Conservation (phyloP, 2,797 vertebrate species). For the Rhodeus uyekii region DNA sequence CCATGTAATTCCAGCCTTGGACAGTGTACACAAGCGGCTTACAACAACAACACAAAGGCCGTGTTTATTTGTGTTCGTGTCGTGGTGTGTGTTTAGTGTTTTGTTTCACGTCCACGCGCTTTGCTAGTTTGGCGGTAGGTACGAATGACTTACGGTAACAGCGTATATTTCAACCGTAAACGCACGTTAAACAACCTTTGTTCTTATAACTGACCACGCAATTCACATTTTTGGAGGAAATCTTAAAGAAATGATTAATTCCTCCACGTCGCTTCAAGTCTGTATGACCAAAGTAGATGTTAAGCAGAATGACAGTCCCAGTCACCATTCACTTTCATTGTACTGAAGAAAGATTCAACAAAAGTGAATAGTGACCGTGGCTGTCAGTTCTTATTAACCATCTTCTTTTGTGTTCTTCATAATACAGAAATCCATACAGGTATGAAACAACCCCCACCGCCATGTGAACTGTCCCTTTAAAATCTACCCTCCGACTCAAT, state of each 20-base stretch:
- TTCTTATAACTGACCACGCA: not conserved
- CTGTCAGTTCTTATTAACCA: not conserved
- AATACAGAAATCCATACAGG: not conserved
- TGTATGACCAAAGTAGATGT: not conserved
- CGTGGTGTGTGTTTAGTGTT: conserved; percentile 45
- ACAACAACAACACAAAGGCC: conserved; percentile 47
- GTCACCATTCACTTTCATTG: not conserved
- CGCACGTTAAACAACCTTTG: not conserved
- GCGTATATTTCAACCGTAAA: not conserved
- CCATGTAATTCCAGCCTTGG: conserved; percentile 49
- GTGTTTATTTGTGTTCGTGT: conserved; percentile 58
- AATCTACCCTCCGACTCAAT: conserved; percentile 46
- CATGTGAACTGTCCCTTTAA: conserved; percentile 41
- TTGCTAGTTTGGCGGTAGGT: conserved; percentile 19
- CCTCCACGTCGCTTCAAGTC: not conserved
- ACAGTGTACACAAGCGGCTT: conserved; percentile 41
- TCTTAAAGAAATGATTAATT: not conserved
- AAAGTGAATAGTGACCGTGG: not conserved
- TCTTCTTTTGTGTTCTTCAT: not conserved
- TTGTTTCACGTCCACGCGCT: conserved; percentile 33
- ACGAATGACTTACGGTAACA: not conserved
- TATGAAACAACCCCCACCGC: not conserved
- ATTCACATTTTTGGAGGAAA: not conserved
- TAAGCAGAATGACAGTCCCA: not conserved
- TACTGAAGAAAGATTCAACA: not conserved